Conservation (phyloP, 37 sponge, comb jelly and placozoan genomes). For the Oopsacas minuta region DNA sequence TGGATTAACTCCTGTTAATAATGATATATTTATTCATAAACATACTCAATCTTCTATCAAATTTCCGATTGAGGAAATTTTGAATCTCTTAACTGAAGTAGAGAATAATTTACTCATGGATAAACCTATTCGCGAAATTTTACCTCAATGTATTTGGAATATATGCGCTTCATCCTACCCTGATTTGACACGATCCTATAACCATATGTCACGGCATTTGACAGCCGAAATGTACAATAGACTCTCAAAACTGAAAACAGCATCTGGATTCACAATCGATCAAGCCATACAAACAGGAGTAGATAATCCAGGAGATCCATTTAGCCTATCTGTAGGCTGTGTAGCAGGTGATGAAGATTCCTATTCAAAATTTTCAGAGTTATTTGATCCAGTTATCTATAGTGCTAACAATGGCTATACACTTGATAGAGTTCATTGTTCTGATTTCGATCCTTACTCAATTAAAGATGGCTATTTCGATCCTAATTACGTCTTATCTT, state of each 20-base stretch:
- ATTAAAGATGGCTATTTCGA: constrained; percentile 35
- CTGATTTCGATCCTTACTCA: constrained; percentile 49
- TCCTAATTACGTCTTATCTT: constrained; percentile 36
- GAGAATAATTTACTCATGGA: neutral
- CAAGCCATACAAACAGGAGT: constrained; percentile 50
- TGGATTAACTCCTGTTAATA: too few relatives aligned
- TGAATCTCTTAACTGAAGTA: neutral
- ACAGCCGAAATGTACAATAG: constrained; percentile 40
- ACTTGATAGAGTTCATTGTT: constrained; percentile 16
- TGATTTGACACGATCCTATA: constrained; percentile 40
- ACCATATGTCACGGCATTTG: constrained; percentile 39
- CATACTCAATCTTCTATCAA: neutral
- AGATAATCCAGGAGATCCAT: constrained; percentile 38
- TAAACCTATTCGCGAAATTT: neutral
- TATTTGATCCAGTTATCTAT: constrained; percentile 57
- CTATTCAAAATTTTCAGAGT: constrained; percentile 47
- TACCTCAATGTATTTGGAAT: neutral
- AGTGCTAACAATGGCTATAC: constrained; percentile 43
- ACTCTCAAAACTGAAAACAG: constrained; percentile 31
- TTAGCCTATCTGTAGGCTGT: constrained; percentile 35
- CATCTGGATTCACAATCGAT: constrained; percentile 43
- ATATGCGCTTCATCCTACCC: constrained; percentile 14
- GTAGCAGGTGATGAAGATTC: constrained; percentile 64
- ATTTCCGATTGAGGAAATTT: neutral
- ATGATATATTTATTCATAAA: too few relatives aligned